Evolutionary conservation across 2,797 vertebrate genomes (phyloP), one percentile per base, ranked within the genome.

Genomic region (Novumbra hubbsi): DNA sequence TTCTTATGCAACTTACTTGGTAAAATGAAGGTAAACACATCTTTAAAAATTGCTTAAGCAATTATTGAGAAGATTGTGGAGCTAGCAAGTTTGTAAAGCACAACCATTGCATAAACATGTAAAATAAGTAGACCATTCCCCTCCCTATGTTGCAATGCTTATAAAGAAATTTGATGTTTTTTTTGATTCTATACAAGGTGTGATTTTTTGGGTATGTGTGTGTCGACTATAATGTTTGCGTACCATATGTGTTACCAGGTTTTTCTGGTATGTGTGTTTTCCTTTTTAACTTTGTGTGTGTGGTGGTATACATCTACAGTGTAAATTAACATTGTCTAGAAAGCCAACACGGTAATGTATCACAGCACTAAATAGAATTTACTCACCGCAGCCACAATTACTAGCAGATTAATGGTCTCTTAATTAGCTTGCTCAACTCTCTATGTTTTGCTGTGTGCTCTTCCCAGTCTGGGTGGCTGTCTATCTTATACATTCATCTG

Each of bases 351-450:
- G 76, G 73, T 74, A 74, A 72, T 32, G 68, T 55, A 57, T 67
- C 75, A 72, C 81, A 75, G 76, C 64, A 50, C 78, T 82, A 70
- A 72, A 83, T 72, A 76, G 66, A 60, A 76, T 49, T 78, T 60
- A 73, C 49, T 73, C 81, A 75, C 80, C 80, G 80, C 66, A 81
- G 81, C 76, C 76, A 32, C 77, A 81, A 74, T 78, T 86, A 76
- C 41, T 73, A 80, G 76, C 67, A 78, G 83, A 87, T 89, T 86
- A 91, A 77, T 79, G 11, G 75, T 75, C 50, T 73, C 34, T 49
- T 88, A 83, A 88, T 87, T 83, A 86, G 84, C 34, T 82, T 21
- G 73, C 57, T 78, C 77, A 81, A 77, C 81, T 60, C 21, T 27
- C 55, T 60, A 17, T 60, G n/a, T 60, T 12, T 60, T 11, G 21